These are phyloP conservation scores for Congeria kusceri DNA, from an alignment of 2,888 invertebrate genomes.

Conservation along the genomic window DNA sequence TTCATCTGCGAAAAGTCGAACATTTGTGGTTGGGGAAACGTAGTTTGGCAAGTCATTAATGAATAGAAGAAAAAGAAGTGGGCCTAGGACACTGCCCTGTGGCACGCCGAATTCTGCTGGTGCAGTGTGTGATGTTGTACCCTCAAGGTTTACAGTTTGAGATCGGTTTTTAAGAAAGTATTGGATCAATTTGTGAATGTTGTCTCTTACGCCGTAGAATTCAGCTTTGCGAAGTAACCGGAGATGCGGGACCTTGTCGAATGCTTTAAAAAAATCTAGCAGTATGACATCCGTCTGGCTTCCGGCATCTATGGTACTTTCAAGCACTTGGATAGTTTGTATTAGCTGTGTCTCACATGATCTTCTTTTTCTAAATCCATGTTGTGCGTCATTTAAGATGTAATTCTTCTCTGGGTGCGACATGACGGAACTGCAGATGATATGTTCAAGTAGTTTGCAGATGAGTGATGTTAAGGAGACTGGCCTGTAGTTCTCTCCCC, in stretches of 20 bases:
- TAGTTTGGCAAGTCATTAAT: conserved; percentile 19
- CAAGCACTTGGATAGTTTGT: conserved; percentile 7
- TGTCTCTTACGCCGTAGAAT: conserved; percentile 22
- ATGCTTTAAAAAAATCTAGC: conserved; percentile 32
- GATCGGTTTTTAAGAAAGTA: conserved; percentile 8
- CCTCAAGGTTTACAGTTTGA: conserved; percentile 17
- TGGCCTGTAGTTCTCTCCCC: conserved; percentile 46
- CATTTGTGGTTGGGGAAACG: neutral
- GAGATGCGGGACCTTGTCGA: conserved; percentile 18
- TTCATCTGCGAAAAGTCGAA: neutral
- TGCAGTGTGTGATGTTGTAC: neutral
- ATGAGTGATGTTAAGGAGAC: conserved; percentile 17
- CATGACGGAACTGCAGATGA: conserved; percentile 8
- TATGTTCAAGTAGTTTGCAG: conserved; percentile 15
- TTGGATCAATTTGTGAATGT: conserved; percentile 5
- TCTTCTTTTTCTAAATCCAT: conserved; percentile 16
- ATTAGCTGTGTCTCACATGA: conserved; percentile 24
- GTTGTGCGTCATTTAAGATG: conserved; percentile 11
- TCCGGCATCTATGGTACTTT: neutral
- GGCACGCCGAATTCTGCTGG: conserved; percentile 15
- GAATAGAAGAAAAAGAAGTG: conserved; percentile 14
- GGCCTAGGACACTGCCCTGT: conserved; percentile 21
- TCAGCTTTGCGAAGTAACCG: conserved; percentile 11
- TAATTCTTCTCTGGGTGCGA: neutral
- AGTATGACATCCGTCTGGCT: conserved; percentile 19